phyloP scores from a whole-genome alignment of 2,888 invertebrate genomes.

The Podotricha telesiphe region DNA sequence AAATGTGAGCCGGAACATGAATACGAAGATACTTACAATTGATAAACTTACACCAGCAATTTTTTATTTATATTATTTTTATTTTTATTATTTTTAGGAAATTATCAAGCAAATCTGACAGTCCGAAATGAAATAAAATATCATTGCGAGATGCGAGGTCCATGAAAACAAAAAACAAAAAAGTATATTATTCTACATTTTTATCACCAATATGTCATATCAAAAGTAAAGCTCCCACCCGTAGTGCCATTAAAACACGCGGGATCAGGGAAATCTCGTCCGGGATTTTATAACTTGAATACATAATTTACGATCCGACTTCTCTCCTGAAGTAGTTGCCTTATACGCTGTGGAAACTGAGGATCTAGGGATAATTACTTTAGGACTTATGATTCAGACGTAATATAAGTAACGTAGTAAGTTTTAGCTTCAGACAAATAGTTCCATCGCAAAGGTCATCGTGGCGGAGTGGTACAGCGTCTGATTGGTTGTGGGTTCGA shows the following conservation, averaged over 20 bases:
- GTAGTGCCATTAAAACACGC: slow-evolving; percentile 71
- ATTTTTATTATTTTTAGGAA: too few species aligned
- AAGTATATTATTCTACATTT: not conserved
- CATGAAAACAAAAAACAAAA: too few species aligned
- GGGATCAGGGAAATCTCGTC: slow-evolving; percentile 71
- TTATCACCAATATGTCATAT: slow-evolving; percentile 41
- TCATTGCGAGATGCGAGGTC: too few species aligned
- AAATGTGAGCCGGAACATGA: too few species aligned
- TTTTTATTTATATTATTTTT: too few species aligned
- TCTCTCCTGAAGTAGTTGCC: slow-evolving; percentile 46
- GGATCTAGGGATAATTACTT: slow-evolving; percentile 30
- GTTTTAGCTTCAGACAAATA: not conserved
- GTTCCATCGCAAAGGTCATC: too few species aligned
- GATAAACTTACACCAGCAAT: too few species aligned
- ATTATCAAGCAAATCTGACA: too few species aligned
- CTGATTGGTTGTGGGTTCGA: too few species aligned
- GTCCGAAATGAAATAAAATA: too few species aligned
- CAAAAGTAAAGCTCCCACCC: slow-evolving; percentile 52
- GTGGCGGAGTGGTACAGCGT: too few species aligned
- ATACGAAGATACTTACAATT: too few species aligned
- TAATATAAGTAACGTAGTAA: not conserved
- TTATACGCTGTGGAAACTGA: slow-evolving; percentile 21
- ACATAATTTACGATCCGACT: slow-evolving; percentile 73
- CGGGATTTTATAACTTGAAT: slow-evolving; percentile 77
- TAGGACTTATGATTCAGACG: slow-evolving; percentile 7